Evolutionary conservation across 2,888 invertebrate species (phyloP), one percentile per base, ranked within the genome.

Genomic region (Leptopterna dolabrata): DNA sequence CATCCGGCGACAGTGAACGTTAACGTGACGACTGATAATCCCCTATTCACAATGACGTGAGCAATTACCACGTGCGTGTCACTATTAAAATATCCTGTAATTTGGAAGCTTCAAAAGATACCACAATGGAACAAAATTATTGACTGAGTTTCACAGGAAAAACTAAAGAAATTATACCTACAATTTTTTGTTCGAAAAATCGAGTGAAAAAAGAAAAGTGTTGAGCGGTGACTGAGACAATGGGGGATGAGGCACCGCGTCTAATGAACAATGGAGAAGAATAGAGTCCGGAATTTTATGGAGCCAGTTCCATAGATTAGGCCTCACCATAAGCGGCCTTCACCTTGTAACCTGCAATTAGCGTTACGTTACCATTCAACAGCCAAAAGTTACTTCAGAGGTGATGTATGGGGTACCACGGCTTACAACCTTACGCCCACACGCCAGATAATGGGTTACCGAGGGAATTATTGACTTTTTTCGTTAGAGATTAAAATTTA

Each of bases 221-320:
- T n/a, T 4, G 51, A 63, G 78, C 13, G 78, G 43, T 78, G 78
- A 78, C 63, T 63, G 63, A 78, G 78, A 78, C 78, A 78, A 78
- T 78, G 78, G 78, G 45, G 45, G 36, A 63, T 19, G 19, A 29
- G 30, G 81, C 30, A 81, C 81, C 81, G 51, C 29, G 29, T 11
- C 81, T 13, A 81, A 81, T 81, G 81, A 81, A 81, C 81, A 81
- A 81, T 81, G 78, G 24, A 81, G 81, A 51, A 29, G 51, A 19
- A 47, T 27, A 51, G 29, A n/a, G 30, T 24, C 16, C 27, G 81
- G 81, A 81, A 81, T 81, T 81, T 81, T 55, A 81, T 81, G 81
- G 81, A 81, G 81, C 81, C 81, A 81, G 81, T 81, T 81, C 81
- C 81, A 51, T 81, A 81, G 81, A 81, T 81, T 81, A 81, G 81